A percentile compares a stretch with the other conserved stretches of the same genome.
Conservation (phyloP, 2,113 vertebrate genomes). For the Percopsis transmontana region DNA sequence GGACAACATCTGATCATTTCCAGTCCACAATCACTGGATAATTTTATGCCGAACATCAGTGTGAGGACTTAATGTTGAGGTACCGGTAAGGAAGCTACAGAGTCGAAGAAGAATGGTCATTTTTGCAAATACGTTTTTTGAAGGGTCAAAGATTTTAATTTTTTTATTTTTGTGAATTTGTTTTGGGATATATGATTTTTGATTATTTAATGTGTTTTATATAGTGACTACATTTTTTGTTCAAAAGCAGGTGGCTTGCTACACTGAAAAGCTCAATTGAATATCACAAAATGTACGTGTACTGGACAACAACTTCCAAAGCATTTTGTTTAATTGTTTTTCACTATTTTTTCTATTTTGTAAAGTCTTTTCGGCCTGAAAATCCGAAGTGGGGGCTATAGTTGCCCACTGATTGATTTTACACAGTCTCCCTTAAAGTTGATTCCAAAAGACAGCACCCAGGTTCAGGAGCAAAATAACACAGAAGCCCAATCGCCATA, state of each 20-base stretch:
- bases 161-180: not conserved
- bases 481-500: constrained; percentile 57
- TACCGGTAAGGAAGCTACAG: no score
- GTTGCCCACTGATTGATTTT: constrained; percentile 40
- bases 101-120: no score
- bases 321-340: constrained; percentile 1
- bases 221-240: not conserved
- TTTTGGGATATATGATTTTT: not conserved
- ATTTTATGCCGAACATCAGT: no score
- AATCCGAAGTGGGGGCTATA: constrained; percentile 29
- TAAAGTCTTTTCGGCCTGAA: not conserved
- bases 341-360: not conserved
- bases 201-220: no score
- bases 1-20: no score
- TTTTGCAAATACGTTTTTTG: no score
- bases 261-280: not conserved
- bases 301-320: not conserved
- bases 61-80: no score
- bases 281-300: not conserved
- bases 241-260: not conserved
- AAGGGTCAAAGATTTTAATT: no score
- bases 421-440: constrained; percentile 54
- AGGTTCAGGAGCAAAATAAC: constrained; percentile 62
- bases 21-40: no score
- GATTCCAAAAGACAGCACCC: constrained; percentile 70